Percentiles rank a stretch among this genome's conserved stretches.
Conservation (phyloP, 2,113 vertebrate genomes). For the Rissa tridactyla region DNA sequence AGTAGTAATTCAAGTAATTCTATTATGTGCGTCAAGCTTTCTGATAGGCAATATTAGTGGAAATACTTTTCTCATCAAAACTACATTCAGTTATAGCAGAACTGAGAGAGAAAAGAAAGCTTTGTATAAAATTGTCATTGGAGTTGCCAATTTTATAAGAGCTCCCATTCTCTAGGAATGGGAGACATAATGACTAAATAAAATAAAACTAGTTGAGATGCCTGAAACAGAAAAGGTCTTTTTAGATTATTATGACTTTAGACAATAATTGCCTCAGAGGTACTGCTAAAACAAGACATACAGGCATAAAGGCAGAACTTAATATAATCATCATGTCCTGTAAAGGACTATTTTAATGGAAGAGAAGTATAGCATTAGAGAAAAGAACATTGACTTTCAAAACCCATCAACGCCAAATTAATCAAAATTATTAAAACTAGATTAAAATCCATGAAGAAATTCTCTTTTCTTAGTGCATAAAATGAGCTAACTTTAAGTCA, state of each 20-base stretch:
- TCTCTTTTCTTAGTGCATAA: background rate
- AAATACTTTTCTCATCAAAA: conserved; percentile 21
- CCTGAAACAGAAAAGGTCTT: background rate
- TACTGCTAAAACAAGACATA: background rate
- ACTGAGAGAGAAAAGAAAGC: background rate
- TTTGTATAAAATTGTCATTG: background rate
- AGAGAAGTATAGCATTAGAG: background rate
- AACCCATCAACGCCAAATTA: background rate
- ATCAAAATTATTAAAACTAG: background rate
- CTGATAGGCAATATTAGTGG: background rate
- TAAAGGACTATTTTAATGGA: background rate
- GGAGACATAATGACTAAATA: background rate
- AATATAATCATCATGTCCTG: background rate
- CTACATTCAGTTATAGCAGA: background rate
- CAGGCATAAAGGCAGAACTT: background rate
- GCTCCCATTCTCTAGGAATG: background rate
- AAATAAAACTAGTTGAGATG: conserved; percentile 6
- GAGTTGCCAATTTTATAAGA: background rate
- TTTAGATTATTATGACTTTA: background rate
- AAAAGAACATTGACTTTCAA: background rate
- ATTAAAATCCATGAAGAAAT: background rate
- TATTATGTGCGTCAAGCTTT: background rate
- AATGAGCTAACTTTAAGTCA: background rate
- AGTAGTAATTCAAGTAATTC: background rate
- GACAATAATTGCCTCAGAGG: background rate